A percentile compares a stretch with the other conserved stretches of the same genome.
Conservation (phyloP, 2,113 vertebrate species). For the Thunnus maccoyii region DNA sequence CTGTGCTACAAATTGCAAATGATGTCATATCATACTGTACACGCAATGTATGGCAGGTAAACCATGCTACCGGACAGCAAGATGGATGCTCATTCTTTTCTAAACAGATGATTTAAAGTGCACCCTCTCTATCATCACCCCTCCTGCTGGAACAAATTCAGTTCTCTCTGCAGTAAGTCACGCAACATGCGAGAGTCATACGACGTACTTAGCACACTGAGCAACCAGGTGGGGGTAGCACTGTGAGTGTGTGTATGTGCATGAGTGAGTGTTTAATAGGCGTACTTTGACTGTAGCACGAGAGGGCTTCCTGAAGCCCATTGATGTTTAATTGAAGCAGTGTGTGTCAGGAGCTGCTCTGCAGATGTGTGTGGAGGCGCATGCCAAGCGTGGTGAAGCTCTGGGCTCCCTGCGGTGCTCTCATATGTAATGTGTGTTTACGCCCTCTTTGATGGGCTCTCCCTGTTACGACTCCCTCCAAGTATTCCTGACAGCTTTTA, state of each 20-base stretch:
- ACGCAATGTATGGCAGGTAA: not conserved
- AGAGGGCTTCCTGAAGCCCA: constrained; percentile 69
- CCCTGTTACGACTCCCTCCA: not conserved
- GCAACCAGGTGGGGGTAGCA: constrained; percentile 42
- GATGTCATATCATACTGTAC: constrained; percentile 4
- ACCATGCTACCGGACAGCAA: not conserved
- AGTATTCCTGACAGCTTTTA: constrained; percentile 6
- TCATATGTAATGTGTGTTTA: constrained; percentile 38
- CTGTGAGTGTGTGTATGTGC: constrained; percentile 28
- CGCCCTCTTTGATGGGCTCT: constrained; percentile 5
- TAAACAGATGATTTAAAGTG: not conserved
- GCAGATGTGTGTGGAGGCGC: constrained; percentile 65
- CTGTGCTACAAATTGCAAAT: constrained; percentile 5
- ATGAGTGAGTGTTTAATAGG: constrained; percentile 68
- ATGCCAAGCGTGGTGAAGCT: constrained; percentile 33
- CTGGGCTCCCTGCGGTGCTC: constrained; percentile 29
- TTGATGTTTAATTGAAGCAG: constrained; percentile 79
- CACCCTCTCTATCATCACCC: not conserved
- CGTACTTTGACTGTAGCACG: constrained; percentile 65
- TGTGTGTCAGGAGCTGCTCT: constrained; percentile 68
- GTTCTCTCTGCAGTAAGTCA: constrained; percentile 39
- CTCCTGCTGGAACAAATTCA: constrained; percentile 23
- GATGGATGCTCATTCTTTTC: not conserved
- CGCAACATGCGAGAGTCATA: constrained; percentile 47
- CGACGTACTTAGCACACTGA: not conserved